Evolutionary conservation across 2,888 invertebrate species (phyloP).

Genomic region (Sesamia inferens): DNA sequence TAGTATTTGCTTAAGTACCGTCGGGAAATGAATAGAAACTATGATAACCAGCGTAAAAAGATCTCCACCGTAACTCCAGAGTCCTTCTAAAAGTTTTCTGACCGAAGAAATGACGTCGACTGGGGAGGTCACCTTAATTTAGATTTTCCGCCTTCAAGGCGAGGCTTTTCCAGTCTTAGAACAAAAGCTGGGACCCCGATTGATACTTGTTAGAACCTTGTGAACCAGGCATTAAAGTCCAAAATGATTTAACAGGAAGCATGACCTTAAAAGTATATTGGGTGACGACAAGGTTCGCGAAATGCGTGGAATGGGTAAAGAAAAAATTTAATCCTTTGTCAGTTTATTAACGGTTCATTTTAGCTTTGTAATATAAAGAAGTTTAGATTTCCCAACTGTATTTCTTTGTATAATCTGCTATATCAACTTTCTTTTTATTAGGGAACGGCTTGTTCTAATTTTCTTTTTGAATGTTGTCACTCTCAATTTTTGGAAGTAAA

Average conservation of each 20-base stretch:
- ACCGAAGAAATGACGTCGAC: slow-evolving; percentile 59
- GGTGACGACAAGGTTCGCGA: slow-evolving; percentile 76
- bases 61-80: slow-evolving; percentile 61
- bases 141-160: slow-evolving; percentile 77
- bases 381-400: slow-evolving; percentile 43
- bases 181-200: slow-evolving; percentile 75
- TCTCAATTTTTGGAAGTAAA: not conserved
- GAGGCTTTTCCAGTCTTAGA: slow-evolving; percentile 79
- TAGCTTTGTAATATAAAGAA: slow-evolving; percentile 44
- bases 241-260: slow-evolving; percentile 66
- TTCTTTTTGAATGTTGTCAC: not conserved
- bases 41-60: slow-evolving; percentile 68
- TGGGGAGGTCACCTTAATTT: slow-evolving; percentile 78
- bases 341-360: slow-evolving; percentile 60
- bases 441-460: not conserved
- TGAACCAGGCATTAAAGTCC: slow-evolving; percentile 66
- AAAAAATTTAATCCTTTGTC: slow-evolving; percentile 56
- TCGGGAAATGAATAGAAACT: slow-evolving; percentile 65
- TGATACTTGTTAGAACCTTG: slow-evolving; percentile 68
- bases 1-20: slow-evolving; percentile 83
- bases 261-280: slow-evolving; percentile 77
- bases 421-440: slow-evolving; percentile 25
- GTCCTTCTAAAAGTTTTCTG: slow-evolving; percentile 58
- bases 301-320: slow-evolving; percentile 66
- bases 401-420: slow-evolving; percentile 21